Percentiles rank a stretch among this genome's conserved stretches.
Conservation (phyloP, 2,797 vertebrate genomes). For the Lacerta bilineata region DNA sequence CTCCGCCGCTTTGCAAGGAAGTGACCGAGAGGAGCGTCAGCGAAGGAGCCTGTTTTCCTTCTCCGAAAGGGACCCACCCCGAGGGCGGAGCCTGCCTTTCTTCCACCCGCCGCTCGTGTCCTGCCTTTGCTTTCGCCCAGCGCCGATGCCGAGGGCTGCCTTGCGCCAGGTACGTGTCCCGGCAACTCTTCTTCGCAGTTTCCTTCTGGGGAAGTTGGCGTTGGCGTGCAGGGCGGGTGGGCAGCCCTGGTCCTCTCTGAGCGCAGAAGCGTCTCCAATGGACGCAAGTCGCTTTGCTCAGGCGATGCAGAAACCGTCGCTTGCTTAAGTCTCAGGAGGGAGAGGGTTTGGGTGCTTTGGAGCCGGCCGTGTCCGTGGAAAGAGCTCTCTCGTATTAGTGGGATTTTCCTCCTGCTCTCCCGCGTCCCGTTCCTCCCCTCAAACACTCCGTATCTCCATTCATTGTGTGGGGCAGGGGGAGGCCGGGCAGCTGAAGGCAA, state of each 20-base stretch:
- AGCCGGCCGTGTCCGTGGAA: neutral
- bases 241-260: too few relatives aligned
- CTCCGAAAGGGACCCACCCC: conserved; percentile 72
- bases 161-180: conserved; percentile 71
- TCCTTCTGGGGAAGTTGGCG: conserved; percentile 28
- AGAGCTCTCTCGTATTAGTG: neutral
- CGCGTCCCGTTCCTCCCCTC: too few relatives aligned
- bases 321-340: too few relatives aligned
- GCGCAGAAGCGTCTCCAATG: neutral
- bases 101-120: conserved; percentile 56
- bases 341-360: neutral
- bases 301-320: too few relatives aligned
- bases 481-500: neutral
- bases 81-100: conserved; percentile 80
- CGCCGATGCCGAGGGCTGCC: conserved; percentile 54
- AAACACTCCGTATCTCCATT: neutral
- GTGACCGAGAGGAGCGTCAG: conserved; percentile 77
- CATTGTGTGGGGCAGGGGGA: neutral
- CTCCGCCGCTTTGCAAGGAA: conserved; percentile 74
- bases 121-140: conserved; percentile 22
- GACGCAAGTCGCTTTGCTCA: neutral
- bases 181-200: conserved; percentile 15
- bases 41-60: conserved; percentile 68
- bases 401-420: neutral
- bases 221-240: conserved; percentile 26